Base-by-base conservation (phyloP, 2,113 vertebrate species). In the Dromaius novaehollandiae region DNA sequence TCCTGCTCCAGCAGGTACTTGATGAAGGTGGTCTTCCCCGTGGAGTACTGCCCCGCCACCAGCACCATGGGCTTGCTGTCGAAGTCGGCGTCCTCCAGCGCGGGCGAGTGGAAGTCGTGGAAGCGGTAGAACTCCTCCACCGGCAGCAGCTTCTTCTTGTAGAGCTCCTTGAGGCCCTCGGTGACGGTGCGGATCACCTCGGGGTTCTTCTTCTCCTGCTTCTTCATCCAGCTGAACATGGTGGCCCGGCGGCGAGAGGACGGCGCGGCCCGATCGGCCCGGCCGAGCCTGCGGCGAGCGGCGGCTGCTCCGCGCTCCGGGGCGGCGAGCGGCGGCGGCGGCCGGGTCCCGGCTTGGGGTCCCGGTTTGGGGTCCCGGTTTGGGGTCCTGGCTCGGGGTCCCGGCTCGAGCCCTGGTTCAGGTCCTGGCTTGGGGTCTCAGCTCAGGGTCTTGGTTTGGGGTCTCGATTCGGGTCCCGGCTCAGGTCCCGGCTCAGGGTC, bases 1-100 rank as follows among this genome's bases (percentile, higher is more conserved):
- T 99, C 99, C 96, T 99, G 99, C 96, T 99, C 99, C 97, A 99
- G 97, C 17, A 99, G 98, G 93, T 99, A 99, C 83, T 98, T 99
- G 96, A 99, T 99, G 95, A 99, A 99, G 11, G 99, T 99, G 17
- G 99, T 99, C 95, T 99, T 99, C 34, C 99, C 99, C 0, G 99
- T 99, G 70, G 99, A 99, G 86, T 99, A 99, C 78, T 99, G 99
- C 2, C 99, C 99, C 13, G 99, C 98, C 75, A 99, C 99, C 93
- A 99, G 90, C 82, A 99, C 99, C 99, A 99, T 99, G 4, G 99
- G 99, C 75, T 99, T 99, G 91, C 98, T 99, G 21, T 99, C 98
- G 14, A 99, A 99, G 88, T 99, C 99, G 0, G 99, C 99, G 5
- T 99, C 99, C 48, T 99, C 99, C 93, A 99, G 89, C 6, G 98